Conservation (phyloP, 2,888 invertebrate species). For the Nemurella pictetii region DNA sequence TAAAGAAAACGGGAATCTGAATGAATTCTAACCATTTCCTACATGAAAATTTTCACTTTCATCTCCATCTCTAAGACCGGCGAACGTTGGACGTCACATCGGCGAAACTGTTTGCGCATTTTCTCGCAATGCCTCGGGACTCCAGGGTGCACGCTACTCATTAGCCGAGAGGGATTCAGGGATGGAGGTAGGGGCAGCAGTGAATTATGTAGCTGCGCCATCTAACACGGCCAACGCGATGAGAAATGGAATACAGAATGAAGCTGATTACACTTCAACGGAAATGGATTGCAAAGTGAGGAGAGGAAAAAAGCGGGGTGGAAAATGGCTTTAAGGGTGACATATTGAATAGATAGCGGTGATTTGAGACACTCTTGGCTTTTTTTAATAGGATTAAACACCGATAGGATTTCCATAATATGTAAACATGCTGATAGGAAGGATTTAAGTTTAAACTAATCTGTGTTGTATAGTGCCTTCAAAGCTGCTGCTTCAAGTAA, state of each 20-base stretch:
- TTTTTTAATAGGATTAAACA: no score
- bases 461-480: no score
- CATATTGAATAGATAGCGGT: background rate
- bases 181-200: background rate
- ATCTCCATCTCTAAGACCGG: background rate
- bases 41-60: background rate
- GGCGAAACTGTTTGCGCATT: background rate
- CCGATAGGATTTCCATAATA: no score
- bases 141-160: background rate
- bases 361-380: no score
- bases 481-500: no score
- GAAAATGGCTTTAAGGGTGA: background rate
- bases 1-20: background rate
- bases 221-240: background rate
- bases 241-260: background rate
- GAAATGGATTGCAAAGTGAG: no score
- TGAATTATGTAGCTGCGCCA: background rate
- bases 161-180: background rate
- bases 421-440: no score
- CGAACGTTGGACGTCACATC: background rate
- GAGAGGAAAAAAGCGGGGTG: background rate
- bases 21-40: background rate
- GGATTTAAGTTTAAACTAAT: no score
- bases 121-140: background rate
- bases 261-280: background rate